A percentile compares a stretch with the other conserved stretches of the same genome.
These are phyloP conservation scores for Halictus quadricinctus DNA, from an alignment of 2,888 invertebrate species.

Conservation along the genomic window DNA sequence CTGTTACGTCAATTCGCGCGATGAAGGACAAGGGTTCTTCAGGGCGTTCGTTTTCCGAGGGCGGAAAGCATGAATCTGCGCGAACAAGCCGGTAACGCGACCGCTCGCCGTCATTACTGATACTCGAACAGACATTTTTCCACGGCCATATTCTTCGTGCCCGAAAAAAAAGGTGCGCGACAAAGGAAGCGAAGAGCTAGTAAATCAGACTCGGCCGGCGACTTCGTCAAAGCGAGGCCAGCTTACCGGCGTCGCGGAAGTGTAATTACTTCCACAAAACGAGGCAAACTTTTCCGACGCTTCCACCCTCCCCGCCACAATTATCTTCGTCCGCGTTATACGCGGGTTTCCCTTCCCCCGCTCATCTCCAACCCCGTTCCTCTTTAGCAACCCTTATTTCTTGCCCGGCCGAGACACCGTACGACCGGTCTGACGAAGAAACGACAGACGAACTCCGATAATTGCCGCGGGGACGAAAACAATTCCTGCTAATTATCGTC, in stretches of 20 bases:
- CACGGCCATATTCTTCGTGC: background rate
- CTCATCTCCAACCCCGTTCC: background rate
- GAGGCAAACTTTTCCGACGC: constrained; percentile 36
- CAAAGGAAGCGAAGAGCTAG: background rate
- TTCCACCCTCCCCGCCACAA: constrained; percentile 26
- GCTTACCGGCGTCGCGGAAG: constrained; percentile 38
- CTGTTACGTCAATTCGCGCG: background rate
- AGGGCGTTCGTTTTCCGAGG: background rate
- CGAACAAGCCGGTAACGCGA: background rate
- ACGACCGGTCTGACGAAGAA: constrained; percentile 14
- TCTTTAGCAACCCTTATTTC: constrained; percentile 10
- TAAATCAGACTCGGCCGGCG: constrained; percentile 17
- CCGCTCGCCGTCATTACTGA: background rate
- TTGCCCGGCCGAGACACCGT: constrained; percentile 18
- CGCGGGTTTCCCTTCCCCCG: background rate
- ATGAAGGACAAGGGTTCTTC: background rate
- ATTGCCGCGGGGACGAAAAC: constrained; percentile 68
- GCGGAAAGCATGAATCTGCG: background rate
- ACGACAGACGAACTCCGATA: constrained; percentile 55
- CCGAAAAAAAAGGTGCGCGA: background rate
- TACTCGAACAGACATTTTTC: background rate
- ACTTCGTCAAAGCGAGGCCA: constrained; percentile 23
- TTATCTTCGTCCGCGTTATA: constrained; percentile 36
- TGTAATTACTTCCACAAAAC: constrained; percentile 54
- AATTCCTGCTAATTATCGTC: constrained; percentile 73